Percentiles rank a stretch among this genome's conserved stretches.
Conservation (phyloP, 1,140 invertebrate genomes). For the Paraescarpia echinospica region DNA sequence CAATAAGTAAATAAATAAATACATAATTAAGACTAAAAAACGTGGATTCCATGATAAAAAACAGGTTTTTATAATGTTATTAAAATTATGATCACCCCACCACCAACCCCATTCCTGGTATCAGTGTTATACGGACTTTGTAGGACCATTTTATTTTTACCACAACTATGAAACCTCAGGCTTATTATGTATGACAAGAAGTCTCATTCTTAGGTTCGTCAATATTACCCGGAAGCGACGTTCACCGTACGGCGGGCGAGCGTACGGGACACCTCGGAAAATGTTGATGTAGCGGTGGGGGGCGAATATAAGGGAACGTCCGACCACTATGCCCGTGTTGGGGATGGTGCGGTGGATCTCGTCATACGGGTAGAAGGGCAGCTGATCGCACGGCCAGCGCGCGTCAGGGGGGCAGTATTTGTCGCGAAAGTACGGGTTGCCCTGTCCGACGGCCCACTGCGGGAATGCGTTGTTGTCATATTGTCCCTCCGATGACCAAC, state of each 20-base stretch:
- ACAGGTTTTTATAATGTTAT: too few relatives aligned
- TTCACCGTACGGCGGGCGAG: slow-evolving; percentile 27
- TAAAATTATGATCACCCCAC: too few relatives aligned
- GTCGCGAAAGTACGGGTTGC: not conserved
- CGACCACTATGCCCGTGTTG: slow-evolving; percentile 26
- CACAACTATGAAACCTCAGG: too few relatives aligned
- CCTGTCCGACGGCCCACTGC: not conserved
- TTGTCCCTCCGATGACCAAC: not conserved
- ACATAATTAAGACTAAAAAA: too few relatives aligned
- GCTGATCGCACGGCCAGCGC: slow-evolving; percentile 25
- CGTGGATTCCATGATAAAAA: too few relatives aligned
- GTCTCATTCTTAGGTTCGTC: too few relatives aligned
- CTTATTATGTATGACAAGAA: too few relatives aligned
- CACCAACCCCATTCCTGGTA: too few relatives aligned
- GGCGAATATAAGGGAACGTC: slow-evolving; percentile 27
- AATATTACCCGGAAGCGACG: slow-evolving; percentile 25
- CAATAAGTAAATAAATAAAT: too few relatives aligned
- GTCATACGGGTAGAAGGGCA: slow-evolving; percentile 33
- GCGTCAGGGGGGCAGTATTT: slow-evolving; percentile 26
- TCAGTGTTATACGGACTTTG: too few relatives aligned
- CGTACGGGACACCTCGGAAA: slow-evolving; percentile 30
- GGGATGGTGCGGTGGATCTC: slow-evolving; percentile 20
- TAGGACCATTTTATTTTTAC: too few relatives aligned
- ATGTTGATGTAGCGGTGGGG: slow-evolving; percentile 29
- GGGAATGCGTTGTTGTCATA: not conserved